Base-by-base conservation (phyloP, 2,797 vertebrate genomes). In the Siniperca scherzeri region DNA sequence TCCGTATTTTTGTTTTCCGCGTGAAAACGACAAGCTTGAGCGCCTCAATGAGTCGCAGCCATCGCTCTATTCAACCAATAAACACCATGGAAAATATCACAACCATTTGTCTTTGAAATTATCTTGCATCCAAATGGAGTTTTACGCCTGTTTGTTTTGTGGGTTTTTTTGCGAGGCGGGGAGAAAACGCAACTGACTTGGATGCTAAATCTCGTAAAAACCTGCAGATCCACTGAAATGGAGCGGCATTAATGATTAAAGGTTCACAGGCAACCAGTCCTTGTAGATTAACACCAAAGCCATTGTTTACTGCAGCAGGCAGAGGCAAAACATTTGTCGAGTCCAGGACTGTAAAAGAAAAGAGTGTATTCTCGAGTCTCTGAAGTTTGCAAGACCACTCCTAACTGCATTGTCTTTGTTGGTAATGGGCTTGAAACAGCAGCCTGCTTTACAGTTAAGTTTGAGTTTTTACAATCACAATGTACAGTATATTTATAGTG, bases 101-200 rank as follows among this genome's bases (percentile, higher is more conserved):
- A 52, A 65, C 57, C 66, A 59, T 89, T 89, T 87, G 70, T 90
- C 89, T 92, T 80, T 74, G 66, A 87, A 85, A 86, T 82, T 8
- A 85, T 87, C 70, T 79, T 8, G 2, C 64, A 83, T 81, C 68
- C 78, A 83, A 87, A 77, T 78, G 30, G 50, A 68, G 81, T 79
- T 90, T 90, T 81, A 62, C 27, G 72, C 50, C 46, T 55, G 70
- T 79, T 85, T 62, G 70, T 77, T 50, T 52, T 72, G 14, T 25
- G 8, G n/a, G n/a, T 38, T 46, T 25, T 21, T 5, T 55, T 36
- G 36, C 0, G 2, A 61, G 64, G 52, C 3, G 1, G 38, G 13
- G 13, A 42, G 42, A 66, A 71, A 72, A 77, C 1, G 4, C 27
- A 69, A 21, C 27, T 42, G 25, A 16, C 48, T 42, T 40, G 57